Evolutionary conservation across 2,113 vertebrate species (phyloP).

Genomic region (Tychaedon coryphoeus): DNA sequence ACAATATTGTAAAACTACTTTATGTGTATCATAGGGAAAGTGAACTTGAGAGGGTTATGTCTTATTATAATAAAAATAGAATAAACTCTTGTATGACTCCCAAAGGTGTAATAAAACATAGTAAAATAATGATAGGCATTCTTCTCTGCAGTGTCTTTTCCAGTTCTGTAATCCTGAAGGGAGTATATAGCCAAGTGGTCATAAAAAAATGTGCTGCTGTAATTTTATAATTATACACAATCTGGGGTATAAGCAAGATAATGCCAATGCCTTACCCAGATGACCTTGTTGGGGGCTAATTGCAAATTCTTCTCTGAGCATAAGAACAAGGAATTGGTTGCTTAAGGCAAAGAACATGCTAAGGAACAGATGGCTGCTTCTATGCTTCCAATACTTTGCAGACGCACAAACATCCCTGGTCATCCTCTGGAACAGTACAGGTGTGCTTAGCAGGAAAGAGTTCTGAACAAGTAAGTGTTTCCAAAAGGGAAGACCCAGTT

Average conservation of each 20-base stretch:
- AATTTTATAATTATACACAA: neutral
- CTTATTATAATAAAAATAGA: neutral
- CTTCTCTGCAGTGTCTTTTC: neutral
- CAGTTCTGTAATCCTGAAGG: neutral
- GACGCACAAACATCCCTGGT: neutral
- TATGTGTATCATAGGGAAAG: neutral
- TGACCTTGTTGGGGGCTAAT: conserved; percentile 41
- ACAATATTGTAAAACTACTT: neutral
- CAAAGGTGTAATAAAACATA: neutral
- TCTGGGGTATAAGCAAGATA: neutral
- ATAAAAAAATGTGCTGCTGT: neutral
- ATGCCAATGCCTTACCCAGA: conserved; percentile 7
- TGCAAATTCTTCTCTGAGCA: conserved; percentile 21
- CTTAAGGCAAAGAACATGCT: conserved; percentile 46
- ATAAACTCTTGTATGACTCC: neutral
- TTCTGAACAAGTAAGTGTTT: neutral
- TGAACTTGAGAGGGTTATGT: neutral
- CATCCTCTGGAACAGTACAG: neutral
- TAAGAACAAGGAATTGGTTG: conserved; percentile 33
- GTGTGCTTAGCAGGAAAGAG: neutral
- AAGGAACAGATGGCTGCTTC: conserved; percentile 49
- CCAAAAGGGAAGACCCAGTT: neutral
- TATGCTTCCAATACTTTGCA: neutral
- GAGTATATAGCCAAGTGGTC: neutral
- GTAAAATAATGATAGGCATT: neutral